Evolutionary conservation across 1,140 invertebrate species (phyloP).

Genomic region (Lutraria rhynchaena): DNA sequence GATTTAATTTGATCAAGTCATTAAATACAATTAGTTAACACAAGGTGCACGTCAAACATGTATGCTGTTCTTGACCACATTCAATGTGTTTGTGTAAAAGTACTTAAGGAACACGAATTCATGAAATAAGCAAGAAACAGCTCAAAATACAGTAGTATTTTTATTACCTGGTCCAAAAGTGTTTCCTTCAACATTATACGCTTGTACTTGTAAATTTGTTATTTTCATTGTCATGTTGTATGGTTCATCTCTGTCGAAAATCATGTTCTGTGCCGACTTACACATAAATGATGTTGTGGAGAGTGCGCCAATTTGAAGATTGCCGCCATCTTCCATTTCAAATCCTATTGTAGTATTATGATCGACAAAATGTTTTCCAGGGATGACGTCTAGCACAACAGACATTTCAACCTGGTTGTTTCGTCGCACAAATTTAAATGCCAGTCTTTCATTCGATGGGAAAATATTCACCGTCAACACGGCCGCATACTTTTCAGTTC

Average conservation of each 20-base stretch:
- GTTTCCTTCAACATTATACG: not conserved
- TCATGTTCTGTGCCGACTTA: not conserved
- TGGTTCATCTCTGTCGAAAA: not conserved
- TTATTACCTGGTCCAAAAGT: not conserved
- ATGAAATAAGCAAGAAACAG: too few relatives aligned
- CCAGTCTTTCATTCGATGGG: not conserved
- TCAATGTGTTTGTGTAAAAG: too few relatives aligned
- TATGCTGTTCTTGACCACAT: too few relatives aligned
- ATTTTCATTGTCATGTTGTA: conserved; percentile 9
- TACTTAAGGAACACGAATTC: too few relatives aligned
- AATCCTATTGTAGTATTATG: not conserved
- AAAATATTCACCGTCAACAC: not conserved
- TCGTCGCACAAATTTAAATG: not conserved
- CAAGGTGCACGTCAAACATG: too few relatives aligned
- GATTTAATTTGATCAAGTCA: too few relatives aligned
- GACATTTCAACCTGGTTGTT: not conserved
- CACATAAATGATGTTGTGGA: not conserved
- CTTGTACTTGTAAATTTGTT: conserved; percentile 15
- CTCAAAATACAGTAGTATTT: too few relatives aligned
- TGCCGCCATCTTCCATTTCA: not conserved
- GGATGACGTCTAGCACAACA: not conserved
- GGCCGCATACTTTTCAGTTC: not conserved
- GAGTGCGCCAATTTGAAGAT: not conserved
- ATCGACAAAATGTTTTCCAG: conserved; percentile 15
- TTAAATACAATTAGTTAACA: too few relatives aligned